Base-by-base conservation (phyloP, 2,797 vertebrate genomes). In the Clarias platycephalus region DNA sequence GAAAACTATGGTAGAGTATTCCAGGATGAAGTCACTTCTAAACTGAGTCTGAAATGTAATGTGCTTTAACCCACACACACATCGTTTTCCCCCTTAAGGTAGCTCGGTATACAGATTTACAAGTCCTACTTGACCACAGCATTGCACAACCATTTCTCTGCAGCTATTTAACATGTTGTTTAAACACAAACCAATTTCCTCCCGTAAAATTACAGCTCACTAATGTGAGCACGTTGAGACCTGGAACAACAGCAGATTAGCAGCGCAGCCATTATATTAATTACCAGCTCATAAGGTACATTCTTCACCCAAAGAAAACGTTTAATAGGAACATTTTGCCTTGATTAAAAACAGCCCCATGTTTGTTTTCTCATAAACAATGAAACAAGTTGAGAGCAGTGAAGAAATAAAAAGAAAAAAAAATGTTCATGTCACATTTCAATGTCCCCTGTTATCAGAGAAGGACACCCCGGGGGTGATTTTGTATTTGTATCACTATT, bases 401-500 rank as follows among this genome's bases (percentile, higher is more conserved):
- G 13, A 70, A 49, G 31, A 79, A 86, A 86, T 24, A 87, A 31
- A 1, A 71, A 88, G n/a, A 85, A 89, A 85, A 78, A 88, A 85
- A 86, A 90, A 91, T 87, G 90, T 89, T 90, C 89, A 91, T 90
- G 91, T 93, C 92, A 93, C 92, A 93, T 92, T 94, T 96, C 92
- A 92, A 95, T 95, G 95, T 94, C 92, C 93, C 94, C 94, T 94
- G 92, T 95, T 95, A 94, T 93, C 92, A 94, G 91, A 90, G 92
- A 95, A 96, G 95, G 93, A 94, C 94, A 94, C 95, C 95, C 91
- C 92, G 94, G 57, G 57, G 94, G 94, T 95, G 94, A 95, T 92
- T 93, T 81, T 93, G 93, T 94, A 94, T 94, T 96, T 95, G 92
- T 95, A 94, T 95, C 93, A 93, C 91, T 91, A 93, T 95, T 95